Percentiles rank a stretch among this genome's conserved stretches.
Evolutionary conservation across 2,888 invertebrate genomes (phyloP).

Genomic region (Liposcelis brunnea): DNA sequence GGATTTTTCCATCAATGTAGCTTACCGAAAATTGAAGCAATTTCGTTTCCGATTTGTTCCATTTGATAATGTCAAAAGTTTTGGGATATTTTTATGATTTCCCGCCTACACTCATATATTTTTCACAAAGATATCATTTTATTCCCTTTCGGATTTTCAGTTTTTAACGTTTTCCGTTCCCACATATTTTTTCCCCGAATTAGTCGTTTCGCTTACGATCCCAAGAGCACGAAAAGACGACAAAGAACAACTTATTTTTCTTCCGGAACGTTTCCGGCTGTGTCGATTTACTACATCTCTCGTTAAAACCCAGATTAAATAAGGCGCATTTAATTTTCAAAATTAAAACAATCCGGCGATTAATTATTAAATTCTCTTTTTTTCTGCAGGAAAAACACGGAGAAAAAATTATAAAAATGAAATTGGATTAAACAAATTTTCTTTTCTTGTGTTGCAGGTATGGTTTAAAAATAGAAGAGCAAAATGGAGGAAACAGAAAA

Average conservation of each 20-base stretch:
- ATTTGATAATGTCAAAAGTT: background rate
- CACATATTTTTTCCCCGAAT: conserved; percentile 4
- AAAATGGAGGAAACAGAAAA: conserved; percentile 91
- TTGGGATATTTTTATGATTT: conserved; percentile 1
- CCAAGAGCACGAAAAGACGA: too few relatives aligned
- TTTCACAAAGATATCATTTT: conserved; percentile 11
- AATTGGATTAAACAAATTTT: conserved; percentile 1
- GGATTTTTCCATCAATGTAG: conserved; percentile 15
- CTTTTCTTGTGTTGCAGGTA: conserved; percentile 41
- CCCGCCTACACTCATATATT: conserved; percentile 2
- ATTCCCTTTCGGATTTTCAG: conserved; percentile 10
- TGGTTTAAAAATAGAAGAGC: conserved; percentile 95
- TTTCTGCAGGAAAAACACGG: conserved; percentile 6
- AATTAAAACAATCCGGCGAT: too few relatives aligned
- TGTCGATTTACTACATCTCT: too few relatives aligned
- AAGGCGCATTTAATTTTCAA: too few relatives aligned
- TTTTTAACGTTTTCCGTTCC: conserved; percentile 11
- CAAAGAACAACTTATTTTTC: too few relatives aligned
- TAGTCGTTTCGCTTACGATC: too few relatives aligned
- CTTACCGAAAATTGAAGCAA: too few relatives aligned
- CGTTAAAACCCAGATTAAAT: too few relatives aligned
- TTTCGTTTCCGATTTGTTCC: background rate
- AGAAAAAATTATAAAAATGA: background rate
- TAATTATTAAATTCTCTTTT: too few relatives aligned
- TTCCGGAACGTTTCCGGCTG: too few relatives aligned